Conservation (phyloP, 2,888 invertebrate species). For the Creontiades dilutus region DNA sequence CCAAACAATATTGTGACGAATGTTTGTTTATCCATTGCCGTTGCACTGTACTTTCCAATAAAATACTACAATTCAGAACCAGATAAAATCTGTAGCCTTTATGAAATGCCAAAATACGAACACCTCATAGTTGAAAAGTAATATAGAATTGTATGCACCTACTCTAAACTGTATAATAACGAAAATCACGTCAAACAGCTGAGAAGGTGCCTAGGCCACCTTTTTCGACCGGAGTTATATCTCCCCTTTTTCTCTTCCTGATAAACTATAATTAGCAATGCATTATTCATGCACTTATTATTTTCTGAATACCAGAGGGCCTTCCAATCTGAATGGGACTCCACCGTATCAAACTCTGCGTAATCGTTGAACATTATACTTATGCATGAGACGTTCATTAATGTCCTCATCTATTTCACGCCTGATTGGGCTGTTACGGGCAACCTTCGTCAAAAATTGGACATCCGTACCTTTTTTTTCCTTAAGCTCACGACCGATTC, state of each 20-base stretch:
- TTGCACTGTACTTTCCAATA: no score
- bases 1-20: no score
- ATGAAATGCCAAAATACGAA: no score
- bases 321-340: neutral
- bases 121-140: no score
- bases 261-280: constrained; percentile 61
- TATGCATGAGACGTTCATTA: constrained; percentile 21
- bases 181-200: no score
- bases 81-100: no score
- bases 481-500: neutral
- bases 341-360: neutral
- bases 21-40: no score
- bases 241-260: constrained; percentile 21
- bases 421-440: neutral
- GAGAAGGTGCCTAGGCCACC: no score
- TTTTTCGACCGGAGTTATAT: neutral
- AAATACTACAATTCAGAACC: no score
- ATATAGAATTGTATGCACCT: no score
- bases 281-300: constrained; percentile 57
- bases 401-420: constrained; percentile 27
- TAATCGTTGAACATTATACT: neutral
- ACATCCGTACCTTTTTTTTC: neutral
- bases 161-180: no score
- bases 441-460: constrained; percentile 20
- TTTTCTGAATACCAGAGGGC: neutral